Base-by-base conservation (phyloP, 92 coral and sea anemone species). In the Diadumene lineata region DNA sequence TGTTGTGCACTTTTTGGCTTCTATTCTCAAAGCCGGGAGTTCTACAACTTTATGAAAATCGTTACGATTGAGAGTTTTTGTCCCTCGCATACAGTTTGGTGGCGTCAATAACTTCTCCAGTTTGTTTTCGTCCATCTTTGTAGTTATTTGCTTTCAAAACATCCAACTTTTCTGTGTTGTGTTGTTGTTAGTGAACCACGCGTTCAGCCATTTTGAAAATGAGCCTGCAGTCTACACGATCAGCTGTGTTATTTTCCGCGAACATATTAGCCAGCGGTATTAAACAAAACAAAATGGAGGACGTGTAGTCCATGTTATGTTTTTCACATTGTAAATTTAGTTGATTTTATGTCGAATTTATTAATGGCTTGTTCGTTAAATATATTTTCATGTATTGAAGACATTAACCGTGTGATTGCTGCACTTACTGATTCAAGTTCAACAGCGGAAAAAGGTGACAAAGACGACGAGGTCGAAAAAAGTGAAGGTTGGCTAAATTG, bases 11-110 rank as follows among this genome's bases (percentile, higher is more conserved):
- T 77, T 72, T 71, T 94, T 94, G 56, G 97, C 90, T 34, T 88
- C 93, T 33, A 94, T 89, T 73, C 90, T 85, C 10, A 94, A 85
- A 31, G 96, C 97, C 25, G 98, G 97, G 21, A 94, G 73, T 50
- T 30, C 70, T 44, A 92, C 34, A n/a, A 66, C 82, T 24, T 81
- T 86, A 55, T 58, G 74, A 75, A 94, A 94, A 15, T 70, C 82
- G 51, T 66, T 83, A 50, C 79, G 82, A 64, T 94, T 80, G 34
- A 94, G 73, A 64, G 74, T 34, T 64, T 79, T 82, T 81, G 83
- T 79, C 31, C 93, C 98, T 19, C 70, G 81, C 29, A 60, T 50
- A 56, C 56, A 31, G 10, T 56, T 55, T 34, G 66, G 51, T n/a
- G 77, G 66, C 6, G 67, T 56, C 22, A 72, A 1, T 34, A 66